Conservation (phyloP, 2,797 vertebrate genomes). For the Stomatorhinus walkeri region DNA sequence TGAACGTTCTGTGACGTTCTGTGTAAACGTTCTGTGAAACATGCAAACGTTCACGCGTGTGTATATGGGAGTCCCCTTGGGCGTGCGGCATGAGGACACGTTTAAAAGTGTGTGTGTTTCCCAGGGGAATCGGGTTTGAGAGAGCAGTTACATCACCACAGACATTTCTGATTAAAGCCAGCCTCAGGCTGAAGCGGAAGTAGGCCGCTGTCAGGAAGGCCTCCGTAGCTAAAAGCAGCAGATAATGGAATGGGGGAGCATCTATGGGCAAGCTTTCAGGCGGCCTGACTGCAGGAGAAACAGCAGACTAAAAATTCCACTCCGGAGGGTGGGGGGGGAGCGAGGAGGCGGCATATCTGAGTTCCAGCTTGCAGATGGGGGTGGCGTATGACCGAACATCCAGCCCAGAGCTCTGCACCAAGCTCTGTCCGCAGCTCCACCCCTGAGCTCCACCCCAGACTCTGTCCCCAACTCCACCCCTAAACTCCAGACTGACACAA, state of each 20-base stretch:
- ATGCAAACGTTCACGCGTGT: background rate
- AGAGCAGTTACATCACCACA: background rate
- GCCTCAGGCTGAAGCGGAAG: background rate
- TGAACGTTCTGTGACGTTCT: no score
- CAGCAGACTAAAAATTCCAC: background rate
- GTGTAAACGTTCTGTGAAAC: no score
- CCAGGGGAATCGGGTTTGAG: background rate
- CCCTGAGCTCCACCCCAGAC: background rate
- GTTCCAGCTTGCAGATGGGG: background rate
- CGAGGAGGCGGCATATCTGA: background rate
- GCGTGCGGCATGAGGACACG: background rate
- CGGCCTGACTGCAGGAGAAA: background rate
- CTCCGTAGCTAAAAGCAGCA: background rate
- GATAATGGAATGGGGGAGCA: background rate
- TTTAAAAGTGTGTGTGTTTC: background rate
- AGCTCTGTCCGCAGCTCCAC: background rate
- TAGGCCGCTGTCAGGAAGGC: background rate
- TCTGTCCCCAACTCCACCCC: background rate
- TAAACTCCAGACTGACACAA: background rate
- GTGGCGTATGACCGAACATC: background rate
- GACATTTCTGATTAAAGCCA: background rate
- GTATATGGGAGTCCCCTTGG: background rate
- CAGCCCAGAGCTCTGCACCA: background rate
- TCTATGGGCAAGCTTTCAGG: background rate
- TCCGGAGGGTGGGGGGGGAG: background rate